Percentiles rank a stretch among this genome's conserved stretches.
Conservation (phyloP, 2,888 invertebrate species). For the Scaptomyza tumidula region DNA sequence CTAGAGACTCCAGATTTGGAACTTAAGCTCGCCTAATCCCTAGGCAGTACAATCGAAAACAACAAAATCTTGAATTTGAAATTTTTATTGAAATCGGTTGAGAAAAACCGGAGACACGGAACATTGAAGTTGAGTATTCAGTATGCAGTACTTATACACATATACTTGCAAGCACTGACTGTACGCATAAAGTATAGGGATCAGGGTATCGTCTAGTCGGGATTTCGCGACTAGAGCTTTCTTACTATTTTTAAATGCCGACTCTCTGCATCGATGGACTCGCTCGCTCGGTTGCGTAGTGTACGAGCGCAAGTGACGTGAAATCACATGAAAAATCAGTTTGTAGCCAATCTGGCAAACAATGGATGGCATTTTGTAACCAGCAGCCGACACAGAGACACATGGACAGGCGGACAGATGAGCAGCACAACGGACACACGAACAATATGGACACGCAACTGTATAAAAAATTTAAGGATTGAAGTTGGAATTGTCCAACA, state of each 20-base stretch:
- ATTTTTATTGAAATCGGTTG: no score
- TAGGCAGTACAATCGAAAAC: no score
- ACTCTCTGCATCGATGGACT: slow-evolving; percentile 16
- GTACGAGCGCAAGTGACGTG: slow-evolving; percentile 55
- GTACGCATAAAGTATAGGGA: no score
- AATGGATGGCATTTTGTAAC: slow-evolving; percentile 54
- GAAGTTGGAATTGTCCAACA: slow-evolving; percentile 44
- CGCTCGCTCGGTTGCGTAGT: slow-evolving; percentile 11
- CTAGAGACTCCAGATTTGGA: no score
- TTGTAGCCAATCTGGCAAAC: slow-evolving; percentile 51
- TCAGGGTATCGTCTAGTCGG: no score
- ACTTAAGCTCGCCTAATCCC: no score
- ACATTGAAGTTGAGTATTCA: no score
- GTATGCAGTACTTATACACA: no score
- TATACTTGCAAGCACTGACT: no score
- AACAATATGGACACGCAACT: slow-evolving; percentile 61
- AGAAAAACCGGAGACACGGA: no score
- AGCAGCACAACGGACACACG: slow-evolving; percentile 43
- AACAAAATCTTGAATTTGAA: no score
- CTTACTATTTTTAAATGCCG: background rate
- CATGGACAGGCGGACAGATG: slow-evolving; percentile 4
- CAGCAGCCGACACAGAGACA: slow-evolving; percentile 15
- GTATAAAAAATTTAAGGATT: slow-evolving; percentile 42
- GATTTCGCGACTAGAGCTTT: no score
- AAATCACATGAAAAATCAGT: slow-evolving; percentile 63